These are phyloP conservation scores for Dryoscopus gambensis DNA, from an alignment of 2,113 vertebrate species.

Conservation along the genomic window DNA sequence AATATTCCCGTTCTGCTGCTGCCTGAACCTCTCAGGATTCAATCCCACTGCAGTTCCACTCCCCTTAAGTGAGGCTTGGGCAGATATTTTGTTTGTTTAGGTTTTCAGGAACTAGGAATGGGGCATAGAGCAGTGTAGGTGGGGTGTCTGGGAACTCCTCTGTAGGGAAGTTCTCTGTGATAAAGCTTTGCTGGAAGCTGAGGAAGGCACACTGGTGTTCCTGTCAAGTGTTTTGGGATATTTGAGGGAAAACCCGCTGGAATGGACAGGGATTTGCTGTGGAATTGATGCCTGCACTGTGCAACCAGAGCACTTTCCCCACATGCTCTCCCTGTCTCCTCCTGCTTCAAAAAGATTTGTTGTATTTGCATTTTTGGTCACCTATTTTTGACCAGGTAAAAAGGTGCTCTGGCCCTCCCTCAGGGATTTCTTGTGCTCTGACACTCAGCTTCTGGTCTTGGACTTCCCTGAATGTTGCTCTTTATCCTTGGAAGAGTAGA, in stretches of 20 bases:
- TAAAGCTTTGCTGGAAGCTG: background rate
- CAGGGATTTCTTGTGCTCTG: background rate
- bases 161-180: accelerated
- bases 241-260: background rate
- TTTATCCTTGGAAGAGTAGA: background rate
- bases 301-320: background rate
- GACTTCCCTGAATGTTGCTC: background rate
- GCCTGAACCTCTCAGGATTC: background rate
- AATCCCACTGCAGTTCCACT: background rate
- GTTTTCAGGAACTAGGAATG: accelerated
- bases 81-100: background rate
- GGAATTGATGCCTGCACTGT: background rate
- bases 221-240: background rate
- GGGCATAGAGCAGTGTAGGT: background rate
- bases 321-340: background rate
- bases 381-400: background rate
- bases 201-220: background rate
- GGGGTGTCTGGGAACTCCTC: background rate
- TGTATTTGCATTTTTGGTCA: background rate
- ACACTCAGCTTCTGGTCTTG: background rate
- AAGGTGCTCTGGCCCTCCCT: background rate
- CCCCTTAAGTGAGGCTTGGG: background rate
- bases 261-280: background rate
- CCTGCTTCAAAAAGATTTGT: background rate
- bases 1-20: background rate